These are phyloP conservation scores for Anthophora plumipes DNA, from an alignment of 2,888 invertebrate genomes.

Conservation along the genomic window DNA sequence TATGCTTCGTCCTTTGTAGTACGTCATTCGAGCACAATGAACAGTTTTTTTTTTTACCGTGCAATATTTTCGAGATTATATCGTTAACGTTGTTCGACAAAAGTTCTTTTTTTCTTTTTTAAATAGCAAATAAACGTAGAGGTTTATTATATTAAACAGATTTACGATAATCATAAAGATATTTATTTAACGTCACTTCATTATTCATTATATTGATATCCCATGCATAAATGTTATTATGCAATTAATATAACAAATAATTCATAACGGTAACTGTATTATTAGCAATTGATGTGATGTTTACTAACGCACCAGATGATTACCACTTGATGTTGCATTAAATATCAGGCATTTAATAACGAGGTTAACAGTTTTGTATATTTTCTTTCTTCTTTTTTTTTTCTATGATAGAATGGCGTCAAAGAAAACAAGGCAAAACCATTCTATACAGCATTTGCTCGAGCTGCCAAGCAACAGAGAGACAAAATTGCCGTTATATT, in stretches of 20 bases:
- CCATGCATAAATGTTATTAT: conserved; percentile 36
- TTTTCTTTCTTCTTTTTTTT: conserved; percentile 27
- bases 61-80: not conserved
- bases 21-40: not conserved
- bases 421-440: conserved; percentile 85
- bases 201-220: conserved; percentile 33
- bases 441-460: conserved; percentile 86
- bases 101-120: no score
- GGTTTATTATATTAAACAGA: not conserved
- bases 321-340: conserved; percentile 9
- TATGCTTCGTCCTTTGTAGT: not conserved
- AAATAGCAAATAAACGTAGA: not conserved
- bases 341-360: not conserved
- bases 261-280: conserved; percentile 29
- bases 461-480: conserved; percentile 85
- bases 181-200: conserved; percentile 16
- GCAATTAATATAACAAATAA: conserved; percentile 41
- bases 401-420: conserved; percentile 83
- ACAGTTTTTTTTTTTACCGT: not conserved
- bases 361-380: not conserved
- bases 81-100: not conserved
- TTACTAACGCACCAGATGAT: conserved; percentile 19
- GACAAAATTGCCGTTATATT: conserved; percentile 75
- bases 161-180: not conserved
- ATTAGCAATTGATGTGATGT: conserved; percentile 31